These are phyloP conservation scores for Drosophila oshimai DNA, from an alignment of 1,140 invertebrate species.

Conservation along the genomic window DNA sequence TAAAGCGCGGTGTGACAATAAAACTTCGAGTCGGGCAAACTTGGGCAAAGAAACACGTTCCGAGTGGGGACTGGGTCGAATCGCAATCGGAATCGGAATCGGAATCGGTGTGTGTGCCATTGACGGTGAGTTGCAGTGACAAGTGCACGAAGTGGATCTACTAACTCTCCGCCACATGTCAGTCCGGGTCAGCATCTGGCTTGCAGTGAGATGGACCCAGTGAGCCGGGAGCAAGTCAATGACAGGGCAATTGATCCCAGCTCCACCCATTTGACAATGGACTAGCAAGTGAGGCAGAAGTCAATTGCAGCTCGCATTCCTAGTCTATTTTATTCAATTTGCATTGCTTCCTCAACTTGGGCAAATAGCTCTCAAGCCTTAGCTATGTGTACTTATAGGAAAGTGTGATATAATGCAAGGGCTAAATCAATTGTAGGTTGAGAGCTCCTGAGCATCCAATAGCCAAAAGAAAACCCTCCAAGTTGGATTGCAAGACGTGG, in stretches of 20 bases:
- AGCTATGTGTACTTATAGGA: neutral
- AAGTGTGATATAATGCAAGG: neutral
- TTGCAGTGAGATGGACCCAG: slow-evolving; percentile 1
- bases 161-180: neutral
- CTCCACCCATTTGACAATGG: neutral
- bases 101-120: neutral
- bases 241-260: slow-evolving; percentile 28
- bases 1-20: slow-evolving; percentile 28
- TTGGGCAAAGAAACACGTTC: slow-evolving; percentile 51
- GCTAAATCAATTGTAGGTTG: slow-evolving; percentile 1
- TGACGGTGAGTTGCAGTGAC: slow-evolving; percentile 59
- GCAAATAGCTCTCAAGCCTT: slow-evolving; percentile 2
- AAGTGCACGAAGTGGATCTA: slow-evolving; percentile 44
- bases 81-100: neutral
- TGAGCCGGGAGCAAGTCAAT: slow-evolving; percentile 23
- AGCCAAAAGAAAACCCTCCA: neutral
- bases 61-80: slow-evolving; percentile 5
- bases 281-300: neutral
- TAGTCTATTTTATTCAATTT: slow-evolving; percentile 17
- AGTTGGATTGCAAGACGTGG: neutral
- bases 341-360: neutral
- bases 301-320: slow-evolving; percentile 31
- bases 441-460: neutral
- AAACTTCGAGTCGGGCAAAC: slow-evolving; percentile 21
- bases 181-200: neutral